A percentile compares a stretch with the other conserved stretches of the same genome.
Evolutionary conservation across 2,888 invertebrate genomes (phyloP).

Genomic region (Scelioninae gen. 1): DNA sequence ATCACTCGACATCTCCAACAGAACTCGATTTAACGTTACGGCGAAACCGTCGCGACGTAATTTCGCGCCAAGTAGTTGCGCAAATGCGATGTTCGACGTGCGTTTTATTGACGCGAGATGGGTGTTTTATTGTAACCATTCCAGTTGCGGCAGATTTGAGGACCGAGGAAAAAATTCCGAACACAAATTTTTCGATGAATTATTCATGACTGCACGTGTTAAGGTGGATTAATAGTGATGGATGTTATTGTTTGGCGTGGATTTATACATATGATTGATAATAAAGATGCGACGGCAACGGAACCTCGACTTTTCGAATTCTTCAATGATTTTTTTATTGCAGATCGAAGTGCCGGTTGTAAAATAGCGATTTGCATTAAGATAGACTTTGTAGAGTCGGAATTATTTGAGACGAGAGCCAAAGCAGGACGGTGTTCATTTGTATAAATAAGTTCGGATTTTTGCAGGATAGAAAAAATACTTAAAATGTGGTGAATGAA

Average conservation of each 20-base stretch:
- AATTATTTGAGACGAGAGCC: slow-evolving; percentile 16
- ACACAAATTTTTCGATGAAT: slow-evolving; percentile 63
- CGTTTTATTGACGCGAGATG: slow-evolving; percentile 56
- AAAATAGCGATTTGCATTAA: slow-evolving; percentile 47
- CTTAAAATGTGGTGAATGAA: too few relatives aligned
- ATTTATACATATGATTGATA: slow-evolving; percentile 49
- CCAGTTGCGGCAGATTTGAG: slow-evolving; percentile 30
- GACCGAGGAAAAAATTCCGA: slow-evolving; percentile 41
- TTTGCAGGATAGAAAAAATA: neutral
- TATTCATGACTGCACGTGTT: slow-evolving; percentile 63
- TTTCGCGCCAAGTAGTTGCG: slow-evolving; percentile 44
- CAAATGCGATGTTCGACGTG: slow-evolving; percentile 43
- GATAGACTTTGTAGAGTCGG: slow-evolving; percentile 20
- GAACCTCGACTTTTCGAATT: slow-evolving; percentile 43
- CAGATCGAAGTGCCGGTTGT: slow-evolving; percentile 3
- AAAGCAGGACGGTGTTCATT: neutral
- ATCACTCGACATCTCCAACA: slow-evolving; percentile 61
- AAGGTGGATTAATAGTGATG: slow-evolving; percentile 59
- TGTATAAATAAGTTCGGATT: slow-evolving; percentile 5
- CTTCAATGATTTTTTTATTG: slow-evolving; percentile 35
- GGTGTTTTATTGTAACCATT: slow-evolving; percentile 50
- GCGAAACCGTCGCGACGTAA: slow-evolving; percentile 42
- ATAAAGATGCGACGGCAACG: slow-evolving; percentile 34
- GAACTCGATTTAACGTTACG: slow-evolving; percentile 38
- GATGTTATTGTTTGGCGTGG: slow-evolving; percentile 51